These are phyloP conservation scores for Oriolus oriolus DNA, from an alignment of 2,113 vertebrate genomes.

Conservation along the genomic window DNA sequence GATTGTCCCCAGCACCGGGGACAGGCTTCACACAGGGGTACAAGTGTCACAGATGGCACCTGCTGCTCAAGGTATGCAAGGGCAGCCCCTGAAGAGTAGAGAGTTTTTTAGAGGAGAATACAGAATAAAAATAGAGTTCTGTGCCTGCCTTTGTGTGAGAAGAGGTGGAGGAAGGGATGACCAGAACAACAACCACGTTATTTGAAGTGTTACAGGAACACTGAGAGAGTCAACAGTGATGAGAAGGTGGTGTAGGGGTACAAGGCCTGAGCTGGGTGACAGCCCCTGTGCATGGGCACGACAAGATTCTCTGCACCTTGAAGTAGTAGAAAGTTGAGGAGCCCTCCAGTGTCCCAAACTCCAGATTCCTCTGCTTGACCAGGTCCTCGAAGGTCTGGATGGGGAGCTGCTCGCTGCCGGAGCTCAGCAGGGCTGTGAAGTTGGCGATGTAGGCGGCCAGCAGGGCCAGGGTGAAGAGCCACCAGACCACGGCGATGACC, in stretches of 20 bases:
- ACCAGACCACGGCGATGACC: slow-evolving; percentile 82
- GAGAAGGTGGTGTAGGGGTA: not conserved
- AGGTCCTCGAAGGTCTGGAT: slow-evolving; percentile 85
- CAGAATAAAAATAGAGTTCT: not conserved
- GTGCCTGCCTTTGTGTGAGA: not conserved
- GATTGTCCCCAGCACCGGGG: not conserved
- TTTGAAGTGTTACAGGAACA: not conserved
- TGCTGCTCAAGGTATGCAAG: not conserved
- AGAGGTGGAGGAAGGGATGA: not conserved
- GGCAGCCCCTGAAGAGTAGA: not conserved
- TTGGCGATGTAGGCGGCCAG: slow-evolving; percentile 82
- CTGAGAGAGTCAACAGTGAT: accelerated
- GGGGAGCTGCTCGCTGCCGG: slow-evolving; percentile 59
- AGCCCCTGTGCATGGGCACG: not conserved
- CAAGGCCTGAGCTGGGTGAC: not conserved
- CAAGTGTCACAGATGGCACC: not conserved
- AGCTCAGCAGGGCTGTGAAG: slow-evolving; percentile 70
- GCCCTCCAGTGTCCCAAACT: slow-evolving; percentile 79
- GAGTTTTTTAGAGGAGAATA: not conserved
- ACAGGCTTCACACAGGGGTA: not conserved
- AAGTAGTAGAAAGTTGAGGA: slow-evolving; percentile 83
- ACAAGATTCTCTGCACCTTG: slow-evolving; percentile 68
- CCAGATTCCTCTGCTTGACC: slow-evolving; percentile 79
- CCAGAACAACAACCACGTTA: not conserved
- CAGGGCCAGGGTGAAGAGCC: slow-evolving; percentile 83